Percentiles rank a stretch among this genome's conserved stretches.
These are phyloP conservation scores for Microctenopoma lineatum DNA, from an alignment of 2,797 vertebrate genomes.

Conservation along the genomic window DNA sequence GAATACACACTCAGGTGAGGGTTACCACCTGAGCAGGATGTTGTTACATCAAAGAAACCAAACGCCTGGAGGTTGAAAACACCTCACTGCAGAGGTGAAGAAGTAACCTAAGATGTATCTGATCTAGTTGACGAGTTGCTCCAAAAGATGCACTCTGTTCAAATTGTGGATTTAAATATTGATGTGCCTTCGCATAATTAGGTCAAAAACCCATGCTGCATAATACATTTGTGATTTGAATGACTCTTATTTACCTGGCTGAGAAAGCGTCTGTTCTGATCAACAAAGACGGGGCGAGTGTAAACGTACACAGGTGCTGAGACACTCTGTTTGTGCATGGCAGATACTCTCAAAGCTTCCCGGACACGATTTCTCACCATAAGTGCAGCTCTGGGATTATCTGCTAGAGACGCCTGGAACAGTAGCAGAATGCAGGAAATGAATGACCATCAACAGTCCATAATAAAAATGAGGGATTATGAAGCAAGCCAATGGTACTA, in stretches of 20 bases:
- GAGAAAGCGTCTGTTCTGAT: conserved; percentile 79
- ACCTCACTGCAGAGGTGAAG: conserved; percentile 21
- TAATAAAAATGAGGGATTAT: neutral
- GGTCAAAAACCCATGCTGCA: neutral
- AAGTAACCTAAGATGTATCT: conserved; percentile 62
- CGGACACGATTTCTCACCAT: conserved; percentile 84
- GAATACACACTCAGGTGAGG: conserved; percentile 30
- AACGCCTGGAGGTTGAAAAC: conserved; percentile 61
- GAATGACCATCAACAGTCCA: neutral
- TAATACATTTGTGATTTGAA: conserved; percentile 8
- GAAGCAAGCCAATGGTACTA: neutral
- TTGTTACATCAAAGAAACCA: conserved; percentile 75
- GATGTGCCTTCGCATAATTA: neutral
- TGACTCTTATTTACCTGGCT: conserved; percentile 72
- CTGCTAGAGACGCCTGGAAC: conserved; percentile 63
- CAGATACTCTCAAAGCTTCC: conserved; percentile 84
- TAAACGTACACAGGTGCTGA: conserved; percentile 86
- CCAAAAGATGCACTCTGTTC: conserved; percentile 16
- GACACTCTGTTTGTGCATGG: conserved; percentile 41
- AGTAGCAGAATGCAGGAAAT: neutral
- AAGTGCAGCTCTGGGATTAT: conserved; percentile 69
- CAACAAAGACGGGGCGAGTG: conserved; percentile 82
- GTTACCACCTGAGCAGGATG: conserved; percentile 52
- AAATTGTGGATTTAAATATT: conserved; percentile 10
- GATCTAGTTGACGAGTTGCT: conserved; percentile 52